Conservation (phyloP, 2,888 invertebrate species). For the Drosophila emarginata region DNA sequence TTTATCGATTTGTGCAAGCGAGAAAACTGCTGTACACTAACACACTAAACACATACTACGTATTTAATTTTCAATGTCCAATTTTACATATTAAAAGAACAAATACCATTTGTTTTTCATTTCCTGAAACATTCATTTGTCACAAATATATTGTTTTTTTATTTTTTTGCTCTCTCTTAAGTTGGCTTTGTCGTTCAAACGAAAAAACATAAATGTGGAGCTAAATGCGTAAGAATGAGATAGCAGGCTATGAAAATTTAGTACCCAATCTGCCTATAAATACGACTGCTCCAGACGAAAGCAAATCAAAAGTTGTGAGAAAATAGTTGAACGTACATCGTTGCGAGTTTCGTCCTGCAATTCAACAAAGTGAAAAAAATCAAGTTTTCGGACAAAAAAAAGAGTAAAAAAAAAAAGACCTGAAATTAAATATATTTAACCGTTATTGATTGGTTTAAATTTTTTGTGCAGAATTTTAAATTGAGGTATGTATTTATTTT, state of each 20-base stretch:
- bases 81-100: constrained; percentile 3
- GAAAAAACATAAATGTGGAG: neutral
- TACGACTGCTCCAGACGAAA: neutral
- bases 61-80: constrained; percentile 28
- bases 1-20: constrained; percentile 28
- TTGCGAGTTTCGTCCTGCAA: neutral
- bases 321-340: constrained; percentile 31
- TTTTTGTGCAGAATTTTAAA: constrained; percentile 3
- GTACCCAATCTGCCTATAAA: constrained; percentile 28
- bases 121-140: neutral
- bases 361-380: constrained; percentile 10
- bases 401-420: constrained; percentile 6
- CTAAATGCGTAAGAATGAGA: constrained; percentile 18
- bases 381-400: constrained; percentile 35
- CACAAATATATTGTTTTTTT: neutral
- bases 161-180: neutral
- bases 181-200: neutral
- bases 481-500: constrained; percentile 25
- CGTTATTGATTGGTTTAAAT: neutral
- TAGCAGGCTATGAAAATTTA: neutral
- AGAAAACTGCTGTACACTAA: neutral
- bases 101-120: neutral
- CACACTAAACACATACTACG: constrained; percentile 16
- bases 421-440: neutral
- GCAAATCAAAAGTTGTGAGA: constrained; percentile 19